Base-by-base conservation (phyloP, 2,888 invertebrate species). In the Rhodophaea formosa region DNA sequence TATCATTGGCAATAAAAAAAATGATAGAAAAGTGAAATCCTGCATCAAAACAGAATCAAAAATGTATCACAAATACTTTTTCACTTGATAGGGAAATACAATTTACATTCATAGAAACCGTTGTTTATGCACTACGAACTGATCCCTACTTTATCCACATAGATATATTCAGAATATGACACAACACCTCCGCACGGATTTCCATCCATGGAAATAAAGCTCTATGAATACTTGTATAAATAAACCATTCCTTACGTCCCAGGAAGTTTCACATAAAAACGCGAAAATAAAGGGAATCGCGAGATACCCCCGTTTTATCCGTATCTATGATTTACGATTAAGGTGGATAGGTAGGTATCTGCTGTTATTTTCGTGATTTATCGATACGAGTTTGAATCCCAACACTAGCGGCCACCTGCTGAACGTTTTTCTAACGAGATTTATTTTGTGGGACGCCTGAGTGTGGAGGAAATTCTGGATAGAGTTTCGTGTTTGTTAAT, bases 151-250 rank as follows among this genome's bases (percentile, higher is more conserved):
- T 17, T 55, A 55, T 46, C 60, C 60, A 59, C 62, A 59, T 57
- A 57, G 59, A 61, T 60, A 64, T 70, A 72, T 71, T 72, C 67
- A 60, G 69, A 66, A 71, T 73, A 69, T 67, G 68, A 66, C 63
- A 69, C 64, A 35, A 61, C 67, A 53, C 61, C 59, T 67, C 66
- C 62, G 66, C 69, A 66, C 65, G 65, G 66, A 66, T 68, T 74
- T 72, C 66, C 71, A 70, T 68, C 64, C 64, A 59, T 64, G 69
- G 69, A 69, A 75, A 80, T 80, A 79, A 79, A 80, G 72, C 73
- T 70, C 75, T 71, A 82, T 82, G 82, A 84, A 86, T 85, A 81
- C 78, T 81, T 84, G 84, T 84, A 87, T 88, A 88, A 88, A 87
- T 84, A 88, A 83, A 75, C 82, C 83, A 86, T 88, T 79, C 65